These are phyloP conservation scores for Baronia brevicornis DNA, from an alignment of 2,888 invertebrate species.

Conservation along the genomic window DNA sequence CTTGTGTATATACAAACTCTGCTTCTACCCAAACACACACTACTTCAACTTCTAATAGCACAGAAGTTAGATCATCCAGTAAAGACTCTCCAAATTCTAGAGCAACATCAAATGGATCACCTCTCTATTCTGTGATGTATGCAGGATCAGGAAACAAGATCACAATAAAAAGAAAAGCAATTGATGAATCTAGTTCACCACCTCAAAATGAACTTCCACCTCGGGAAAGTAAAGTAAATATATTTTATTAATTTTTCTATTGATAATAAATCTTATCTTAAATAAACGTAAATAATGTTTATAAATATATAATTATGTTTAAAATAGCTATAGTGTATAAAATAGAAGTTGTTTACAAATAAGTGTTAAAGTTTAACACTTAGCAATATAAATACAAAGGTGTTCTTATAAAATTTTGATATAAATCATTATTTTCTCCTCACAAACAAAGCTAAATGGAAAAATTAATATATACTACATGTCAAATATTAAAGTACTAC, in stretches of 20 bases:
- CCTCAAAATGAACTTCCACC: slow-evolving; percentile 48
- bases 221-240: slow-evolving; percentile 58
- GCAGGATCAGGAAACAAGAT: slow-evolving; percentile 88
- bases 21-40: slow-evolving; percentile 63
- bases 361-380: too few species aligned
- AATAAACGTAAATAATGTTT: slow-evolving; percentile 22
- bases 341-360: too few species aligned
- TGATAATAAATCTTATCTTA: slow-evolving; percentile 21
- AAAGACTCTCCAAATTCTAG: slow-evolving; percentile 58
- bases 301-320: too few species aligned
- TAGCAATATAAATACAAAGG: slow-evolving; percentile 37
- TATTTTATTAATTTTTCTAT: neutral
- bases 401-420: slow-evolving; percentile 35
- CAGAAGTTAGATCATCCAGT: slow-evolving; percentile 42
- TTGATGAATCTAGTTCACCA: slow-evolving; percentile 69
- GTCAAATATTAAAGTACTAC: too few species aligned
- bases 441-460: too few species aligned
- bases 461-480: too few species aligned
- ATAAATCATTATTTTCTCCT: slow-evolving; percentile 18
- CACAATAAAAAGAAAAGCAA: slow-evolving; percentile 85
- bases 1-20: slow-evolving; percentile 82
- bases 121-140: slow-evolving; percentile 84
- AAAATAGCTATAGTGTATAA: too few species aligned
- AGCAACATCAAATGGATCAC: slow-evolving; percentile 57
- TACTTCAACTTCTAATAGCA: slow-evolving; percentile 45